phyloP scores from a whole-genome alignment of 1,140 invertebrate species.

The Propsilocerus akamusi region DNA sequence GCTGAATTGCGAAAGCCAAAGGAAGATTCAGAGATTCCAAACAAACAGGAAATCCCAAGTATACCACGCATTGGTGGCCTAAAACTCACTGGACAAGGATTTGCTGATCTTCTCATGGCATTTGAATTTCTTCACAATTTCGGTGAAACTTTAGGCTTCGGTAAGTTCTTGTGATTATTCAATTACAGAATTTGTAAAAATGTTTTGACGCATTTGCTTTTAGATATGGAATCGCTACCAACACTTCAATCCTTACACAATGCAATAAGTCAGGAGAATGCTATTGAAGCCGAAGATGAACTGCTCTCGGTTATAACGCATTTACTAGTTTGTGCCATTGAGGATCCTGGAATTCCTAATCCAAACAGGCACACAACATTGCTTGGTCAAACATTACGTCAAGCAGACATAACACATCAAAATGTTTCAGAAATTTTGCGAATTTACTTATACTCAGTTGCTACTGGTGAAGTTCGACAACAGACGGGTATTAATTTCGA shows the following conservation, averaged over 20 bases:
- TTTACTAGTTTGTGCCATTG: conserved; percentile 76
- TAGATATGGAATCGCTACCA: conserved; percentile 74
- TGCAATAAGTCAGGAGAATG: conserved; percentile 55
- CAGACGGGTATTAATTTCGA: conserved; percentile 56
- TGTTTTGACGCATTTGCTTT: conserved; percentile 9
- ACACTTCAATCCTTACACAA: conserved; percentile 70
- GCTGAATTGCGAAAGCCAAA: conserved; percentile 71
- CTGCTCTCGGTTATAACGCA: conserved; percentile 75
- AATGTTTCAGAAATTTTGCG: conserved; percentile 84
- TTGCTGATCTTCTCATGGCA: conserved; percentile 82
- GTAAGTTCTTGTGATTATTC: conserved; percentile 28
- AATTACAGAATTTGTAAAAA: neutral
- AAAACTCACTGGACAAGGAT: conserved; percentile 66
- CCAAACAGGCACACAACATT: conserved; percentile 69
- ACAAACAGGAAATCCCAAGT: conserved; percentile 53
- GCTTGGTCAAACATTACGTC: conserved; percentile 73
- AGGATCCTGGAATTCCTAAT: conserved; percentile 87
- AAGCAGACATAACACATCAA: conserved; percentile 77
- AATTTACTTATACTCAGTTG: conserved; percentile 74
- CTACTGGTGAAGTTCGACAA: conserved; percentile 67
- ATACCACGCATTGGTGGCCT: conserved; percentile 62
- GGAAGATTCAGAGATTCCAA: conserved; percentile 62
- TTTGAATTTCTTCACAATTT: conserved; percentile 94
- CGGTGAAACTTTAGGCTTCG: conserved; percentile 80
- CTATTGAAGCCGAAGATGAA: conserved; percentile 64